These are phyloP conservation scores for Melinaea menophilus DNA, from an alignment of 2,888 invertebrate species.

Conservation along the genomic window DNA sequence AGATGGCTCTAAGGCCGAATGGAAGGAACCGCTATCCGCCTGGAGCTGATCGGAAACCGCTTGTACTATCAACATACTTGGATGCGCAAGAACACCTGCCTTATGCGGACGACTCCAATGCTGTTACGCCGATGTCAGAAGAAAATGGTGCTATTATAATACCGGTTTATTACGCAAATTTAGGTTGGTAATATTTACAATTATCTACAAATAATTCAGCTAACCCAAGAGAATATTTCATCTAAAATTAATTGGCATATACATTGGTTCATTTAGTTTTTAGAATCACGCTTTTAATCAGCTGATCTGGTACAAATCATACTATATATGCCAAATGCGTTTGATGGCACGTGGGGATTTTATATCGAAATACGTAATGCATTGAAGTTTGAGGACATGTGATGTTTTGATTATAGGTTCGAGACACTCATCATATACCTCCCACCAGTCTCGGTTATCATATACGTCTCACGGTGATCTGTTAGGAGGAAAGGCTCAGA, in stretches of 20 bases:
- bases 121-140: conserved; percentile 98
- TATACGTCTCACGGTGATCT: conserved; percentile 97
- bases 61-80: conserved; percentile 95
- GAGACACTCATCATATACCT: conserved; percentile 96
- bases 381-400: background rate
- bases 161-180: conserved; percentile 91
- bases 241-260: background rate
- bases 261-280: no score
- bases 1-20: conserved; percentile 90
- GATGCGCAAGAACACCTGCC: conserved; percentile 97
- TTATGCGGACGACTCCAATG: conserved; percentile 98
- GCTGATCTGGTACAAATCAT: no score
- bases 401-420: conserved; percentile 77
- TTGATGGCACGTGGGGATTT: no score
- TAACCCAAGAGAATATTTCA: background rate
- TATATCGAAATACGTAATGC: no score
- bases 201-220: background rate
- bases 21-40: conserved; percentile 89
- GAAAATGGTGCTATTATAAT: conserved; percentile 97
- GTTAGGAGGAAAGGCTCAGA: conserved; percentile 85
- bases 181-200: conserved; percentile 75
- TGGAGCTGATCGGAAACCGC: conserved; percentile 93
- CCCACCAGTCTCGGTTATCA: conserved; percentile 94
- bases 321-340: no score
- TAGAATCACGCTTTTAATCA: no score